phyloP scores from a whole-genome alignment of 2,888 invertebrate genomes.

The Xestia ashworthii region DNA sequence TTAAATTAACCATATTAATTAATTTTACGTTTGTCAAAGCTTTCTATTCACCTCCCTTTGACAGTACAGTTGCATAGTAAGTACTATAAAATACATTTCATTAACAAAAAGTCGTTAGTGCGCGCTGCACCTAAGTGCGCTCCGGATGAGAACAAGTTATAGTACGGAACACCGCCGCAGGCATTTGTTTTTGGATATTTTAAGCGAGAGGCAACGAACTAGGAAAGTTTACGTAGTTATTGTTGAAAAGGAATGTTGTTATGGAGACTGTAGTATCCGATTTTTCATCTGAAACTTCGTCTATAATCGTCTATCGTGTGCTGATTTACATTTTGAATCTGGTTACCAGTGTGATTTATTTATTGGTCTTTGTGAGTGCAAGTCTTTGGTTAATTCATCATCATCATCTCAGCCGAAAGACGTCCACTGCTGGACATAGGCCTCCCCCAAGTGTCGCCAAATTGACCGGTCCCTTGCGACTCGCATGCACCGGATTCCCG shows the following conservation, averaged over 20 bases:
- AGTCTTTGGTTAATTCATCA: not conserved
- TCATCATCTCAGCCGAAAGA: too few species aligned
- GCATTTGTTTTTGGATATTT: constrained; percentile 74
- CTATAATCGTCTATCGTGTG: not conserved
- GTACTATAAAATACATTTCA: constrained; percentile 35
- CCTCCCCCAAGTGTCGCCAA: too few species aligned
- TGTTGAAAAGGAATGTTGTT: constrained; percentile 23
- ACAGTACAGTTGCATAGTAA: constrained; percentile 16
- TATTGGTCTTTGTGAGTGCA: not conserved
- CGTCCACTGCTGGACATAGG: too few species aligned
- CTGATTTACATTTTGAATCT: not conserved
- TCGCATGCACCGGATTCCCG: too few species aligned
- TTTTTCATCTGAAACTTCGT: constrained; percentile 14
- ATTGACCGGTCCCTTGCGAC: too few species aligned
- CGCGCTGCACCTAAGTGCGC: constrained; percentile 48
- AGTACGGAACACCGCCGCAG: constrained; percentile 68
- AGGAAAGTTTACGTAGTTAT: constrained; percentile 52
- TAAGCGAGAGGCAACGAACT: constrained; percentile 60
- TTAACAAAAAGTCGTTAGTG: constrained; percentile 50
- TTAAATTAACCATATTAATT: not conserved
- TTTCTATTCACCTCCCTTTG: constrained; percentile 3
- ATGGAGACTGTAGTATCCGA: constrained; percentile 1
- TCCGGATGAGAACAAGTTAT: constrained; percentile 70
- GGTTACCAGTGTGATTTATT: not conserved
- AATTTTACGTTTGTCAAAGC: not conserved